Evolutionary conservation across 2,888 invertebrate species (phyloP), one percentile per base, ranked within the genome.

Genomic region (Rhopalosiphum nymphaeae): DNA sequence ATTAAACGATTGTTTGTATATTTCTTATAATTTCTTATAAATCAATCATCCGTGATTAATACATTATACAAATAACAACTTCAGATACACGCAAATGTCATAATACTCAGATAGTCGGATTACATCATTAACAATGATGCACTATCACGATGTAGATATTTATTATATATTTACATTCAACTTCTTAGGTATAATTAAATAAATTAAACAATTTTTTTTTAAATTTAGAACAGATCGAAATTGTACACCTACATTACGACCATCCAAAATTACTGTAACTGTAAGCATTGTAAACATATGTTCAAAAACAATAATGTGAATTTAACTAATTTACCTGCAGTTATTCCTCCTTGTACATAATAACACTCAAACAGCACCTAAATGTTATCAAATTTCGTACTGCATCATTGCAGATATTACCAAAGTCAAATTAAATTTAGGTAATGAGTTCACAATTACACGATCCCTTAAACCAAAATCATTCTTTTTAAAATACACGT

Each of bases 21-120:
- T 90, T 46, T 90, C 61, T 67, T 44, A 44, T 44, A n/a, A 67
- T 90, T 46, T 90, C 61, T 67, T 44, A 44, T 44, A n/a, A 61
- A 57, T 46, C 90, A 21, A 29, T 16, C 29, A n/a, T 46, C 46
- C 61, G 46, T 46, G 61, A 46, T 90, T 46, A n/a, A 67, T 61
- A 46, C 90, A 61, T 88, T 36, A 88, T 13, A 46, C 44, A 21
- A 46, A 90, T 13, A 90, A 90, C 90, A 67, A 67, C 61, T 90
- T n/a, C 44, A 90, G 61, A 44, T 61, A 9, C 13, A 29, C 44
- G 16, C 44, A 89, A 16, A 89, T 90, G 61, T 90, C 90, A 90
- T 90, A 90, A 67, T 46, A 46, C 42, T 67, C 89, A 67, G 90
- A 67, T 46, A n/a, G 29, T 67, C 89, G 67, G 90, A 46, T 90